Percentiles rank a stretch among this genome's conserved stretches.
These are phyloP conservation scores for Metaphire vulgaris DNA, from an alignment of 1,140 invertebrate species.

Conservation along the genomic window DNA sequence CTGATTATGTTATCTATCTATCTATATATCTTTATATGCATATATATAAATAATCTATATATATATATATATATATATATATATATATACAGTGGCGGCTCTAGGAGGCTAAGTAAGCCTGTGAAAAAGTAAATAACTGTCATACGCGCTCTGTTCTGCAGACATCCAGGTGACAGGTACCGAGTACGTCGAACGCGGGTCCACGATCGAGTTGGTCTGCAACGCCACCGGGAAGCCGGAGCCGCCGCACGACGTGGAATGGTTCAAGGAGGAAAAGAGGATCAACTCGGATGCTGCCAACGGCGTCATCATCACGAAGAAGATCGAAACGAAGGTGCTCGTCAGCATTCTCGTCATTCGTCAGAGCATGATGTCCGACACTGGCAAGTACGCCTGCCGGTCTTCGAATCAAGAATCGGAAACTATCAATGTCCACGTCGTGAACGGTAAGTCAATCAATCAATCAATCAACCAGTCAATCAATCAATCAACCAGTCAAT, in stretches of 20 bases:
- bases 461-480: too few species aligned
- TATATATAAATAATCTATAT: too few species aligned
- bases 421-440: conserved; percentile 37
- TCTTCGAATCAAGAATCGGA: conserved; percentile 36
- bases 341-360: conserved; percentile 38
- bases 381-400: conserved; percentile 39
- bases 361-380: conserved; percentile 35
- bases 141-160: conserved; percentile 32
- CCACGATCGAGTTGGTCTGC: conserved; percentile 37
- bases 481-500: too few species aligned
- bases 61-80: too few species aligned
- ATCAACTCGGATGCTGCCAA: conserved; percentile 33
- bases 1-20: too few species aligned
- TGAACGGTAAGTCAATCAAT: conserved; percentile 35
- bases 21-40: too few species aligned
- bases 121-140: too few species aligned
- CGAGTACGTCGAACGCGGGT: conserved; percentile 38
- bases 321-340: conserved; percentile 29
- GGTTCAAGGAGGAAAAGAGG: conserved; percentile 40
- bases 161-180: conserved; percentile 39
- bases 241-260: conserved; percentile 42
- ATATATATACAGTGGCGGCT: too few species aligned
- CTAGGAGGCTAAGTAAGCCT: too few species aligned
- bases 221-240: conserved; percentile 39
- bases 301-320: conserved; percentile 36